Conservation (phyloP, 2,797 vertebrate species). For the Luscinia megarhynchos region DNA sequence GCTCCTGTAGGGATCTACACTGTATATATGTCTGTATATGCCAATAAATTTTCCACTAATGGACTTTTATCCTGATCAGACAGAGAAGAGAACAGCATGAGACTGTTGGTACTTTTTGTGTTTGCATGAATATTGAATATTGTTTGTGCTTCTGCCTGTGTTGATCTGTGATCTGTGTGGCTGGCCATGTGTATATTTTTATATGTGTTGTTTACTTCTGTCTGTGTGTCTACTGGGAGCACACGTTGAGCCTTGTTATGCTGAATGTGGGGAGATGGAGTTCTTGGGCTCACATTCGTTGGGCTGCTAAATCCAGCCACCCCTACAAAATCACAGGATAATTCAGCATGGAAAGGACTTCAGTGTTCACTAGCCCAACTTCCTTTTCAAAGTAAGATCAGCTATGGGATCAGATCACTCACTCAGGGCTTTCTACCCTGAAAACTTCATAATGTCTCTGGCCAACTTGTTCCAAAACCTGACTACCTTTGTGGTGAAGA, state of each 20-base stretch:
- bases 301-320: neutral
- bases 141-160: neutral
- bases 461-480: neutral
- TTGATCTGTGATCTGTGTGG: neutral
- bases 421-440: neutral
- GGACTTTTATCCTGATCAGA: neutral
- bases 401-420: neutral
- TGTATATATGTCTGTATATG: neutral
- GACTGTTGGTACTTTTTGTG: neutral
- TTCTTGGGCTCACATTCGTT: neutral
- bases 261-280: neutral
- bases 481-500: neutral
- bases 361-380: neutral
- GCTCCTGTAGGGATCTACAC: neutral
- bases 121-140: neutral
- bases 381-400: neutral
- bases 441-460: neutral
- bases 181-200: neutral
- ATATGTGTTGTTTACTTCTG: neutral
- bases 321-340: neutral
- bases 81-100: neutral
- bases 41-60: neutral
- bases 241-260: neutral
- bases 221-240: neutral
- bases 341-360: neutral